Base-by-base conservation (phyloP, 2,113 vertebrate genomes). In the Ascaphus truei region DNA sequence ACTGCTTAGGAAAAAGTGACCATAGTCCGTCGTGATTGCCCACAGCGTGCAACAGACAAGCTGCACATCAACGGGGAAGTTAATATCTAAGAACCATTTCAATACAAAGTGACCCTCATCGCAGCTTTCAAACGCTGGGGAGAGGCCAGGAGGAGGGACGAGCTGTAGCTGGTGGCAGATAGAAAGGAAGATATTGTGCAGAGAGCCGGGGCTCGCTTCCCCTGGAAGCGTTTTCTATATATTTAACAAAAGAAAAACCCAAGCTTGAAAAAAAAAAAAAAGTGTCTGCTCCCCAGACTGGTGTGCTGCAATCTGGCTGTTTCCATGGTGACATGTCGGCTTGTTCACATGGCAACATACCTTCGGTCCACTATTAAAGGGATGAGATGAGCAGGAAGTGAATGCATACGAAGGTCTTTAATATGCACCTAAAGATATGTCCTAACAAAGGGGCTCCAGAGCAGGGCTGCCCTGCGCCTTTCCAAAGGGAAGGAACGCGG, bases 321-420 rank as follows among this genome's bases (percentile, higher is more conserved):
- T 98, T 93, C 96, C 92, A 98, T 97, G 93, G 96, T 62, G 94
- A 99, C 90, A 80, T 87, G 92, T 95, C 84, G 91, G 89, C 94
- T 96, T 93, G 96, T 98, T 93, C 95, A 96, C 96, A 98, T 99
- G 93, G 96, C 94, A 98, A 99, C 96, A 92, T 92, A 93, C 94
- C 94, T 90, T 90, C 85, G 92, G 96, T 98, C 95, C 95, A 95
- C 93, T 96, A 93, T 94, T 91, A 91, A 93, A 90, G 93, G 91
- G 94, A 95, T 92, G 91, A 90, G 85, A 68, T 68, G 65, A 71
- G 57, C 67, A 60, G 45, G 55, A 61, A 61, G 67, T 41, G 47
- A 37, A 71, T 71, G 67, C 67, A 71, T 71, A 71, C 61, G 67
- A 53, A 71, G 39, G 23, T 33, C 11, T 41, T 23, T 62, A 62